These are phyloP conservation scores for Pogonognathellus flavescens DNA, from an alignment of 1,140 invertebrate species.

Conservation along the genomic window DNA sequence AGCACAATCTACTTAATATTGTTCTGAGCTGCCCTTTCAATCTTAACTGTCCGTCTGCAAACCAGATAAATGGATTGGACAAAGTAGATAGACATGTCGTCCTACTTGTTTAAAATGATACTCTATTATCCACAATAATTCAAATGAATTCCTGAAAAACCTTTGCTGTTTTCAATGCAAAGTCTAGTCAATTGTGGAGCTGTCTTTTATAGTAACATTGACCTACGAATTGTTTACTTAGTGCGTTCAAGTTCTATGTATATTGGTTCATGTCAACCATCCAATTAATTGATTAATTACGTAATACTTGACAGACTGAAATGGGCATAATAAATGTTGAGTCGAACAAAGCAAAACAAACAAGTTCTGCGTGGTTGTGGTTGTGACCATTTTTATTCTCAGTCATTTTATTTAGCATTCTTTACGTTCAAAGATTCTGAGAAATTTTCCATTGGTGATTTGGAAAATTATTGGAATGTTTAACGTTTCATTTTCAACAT, in stretches of 20 bases:
- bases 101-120: slow-evolving; percentile 45
- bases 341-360: slow-evolving; percentile 41
- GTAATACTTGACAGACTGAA: slow-evolving; percentile 39
- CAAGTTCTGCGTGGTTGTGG: too few species aligned
- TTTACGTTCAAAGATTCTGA: slow-evolving; percentile 30
- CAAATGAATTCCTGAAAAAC: slow-evolving; percentile 21
- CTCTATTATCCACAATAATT: slow-evolving; percentile 40
- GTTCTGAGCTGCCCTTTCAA: slow-evolving; percentile 47
- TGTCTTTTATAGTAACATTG: slow-evolving; percentile 49
- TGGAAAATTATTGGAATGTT: slow-evolving; percentile 44
- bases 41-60: slow-evolving; percentile 31
- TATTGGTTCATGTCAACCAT: slow-evolving; percentile 43
- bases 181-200: slow-evolving; percentile 50
- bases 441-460: slow-evolving; percentile 30
- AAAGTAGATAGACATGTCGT: slow-evolving; percentile 30
- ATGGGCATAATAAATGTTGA: slow-evolving; percentile 48
- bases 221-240: slow-evolving; percentile 47
- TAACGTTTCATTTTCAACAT: slow-evolving; percentile 29
- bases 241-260: slow-evolving; percentile 44
- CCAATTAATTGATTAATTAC: background rate
- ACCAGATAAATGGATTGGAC: slow-evolving; percentile 31
- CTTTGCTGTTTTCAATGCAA: slow-evolving; percentile 51
- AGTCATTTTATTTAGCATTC: slow-evolving; percentile 17
- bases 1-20: slow-evolving; percentile 48
- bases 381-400: background rate